Percentiles rank a stretch among this genome's conserved stretches.
phyloP scores from a whole-genome alignment of 2,888 invertebrate species.

The Elgonia sp. region DNA sequence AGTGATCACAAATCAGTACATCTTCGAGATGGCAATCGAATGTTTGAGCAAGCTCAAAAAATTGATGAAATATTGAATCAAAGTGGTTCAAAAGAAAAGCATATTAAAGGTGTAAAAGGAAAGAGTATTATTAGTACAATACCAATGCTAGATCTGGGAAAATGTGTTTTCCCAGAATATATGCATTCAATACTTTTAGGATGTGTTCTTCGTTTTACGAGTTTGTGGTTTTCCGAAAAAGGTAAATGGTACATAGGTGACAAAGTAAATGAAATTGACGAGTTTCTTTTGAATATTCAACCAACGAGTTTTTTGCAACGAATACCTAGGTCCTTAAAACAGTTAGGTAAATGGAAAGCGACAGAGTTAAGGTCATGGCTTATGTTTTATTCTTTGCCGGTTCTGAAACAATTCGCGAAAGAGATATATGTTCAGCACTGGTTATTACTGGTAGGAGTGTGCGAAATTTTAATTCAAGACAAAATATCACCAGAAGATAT shows the following conservation, averaged over 20 bases:
- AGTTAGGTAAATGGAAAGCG: slow-evolving; percentile 25
- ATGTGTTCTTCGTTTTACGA: neutral
- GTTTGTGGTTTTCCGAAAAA: slow-evolving; percentile 9
- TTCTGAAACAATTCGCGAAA: neutral
- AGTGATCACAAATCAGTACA: neutral
- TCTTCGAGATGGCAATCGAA: slow-evolving; percentile 8
- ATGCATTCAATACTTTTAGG: slow-evolving; percentile 43
- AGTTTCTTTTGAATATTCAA: slow-evolving; percentile 9
- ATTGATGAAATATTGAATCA: slow-evolving; percentile 11
- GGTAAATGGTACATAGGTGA: slow-evolving; percentile 38
- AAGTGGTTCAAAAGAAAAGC: slow-evolving; percentile 5
- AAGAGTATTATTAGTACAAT: slow-evolving; percentile 9
- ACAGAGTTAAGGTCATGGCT: slow-evolving; percentile 16
- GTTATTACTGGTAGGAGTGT: slow-evolving; percentile 23
- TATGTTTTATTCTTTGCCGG: slow-evolving; percentile 16
- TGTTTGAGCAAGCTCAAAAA: slow-evolving; percentile 35
- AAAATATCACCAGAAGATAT: slow-evolving; percentile 14
- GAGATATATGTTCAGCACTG: slow-evolving; percentile 2
- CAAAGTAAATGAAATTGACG: neutral
- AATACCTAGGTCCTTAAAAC: neutral
- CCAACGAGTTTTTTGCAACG: slow-evolving; percentile 25
- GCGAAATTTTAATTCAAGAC: slow-evolving; percentile 20
- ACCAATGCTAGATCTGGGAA: slow-evolving; percentile 35
- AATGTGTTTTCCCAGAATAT: slow-evolving; percentile 30
- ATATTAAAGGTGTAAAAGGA: slow-evolving; percentile 32